Percentiles rank a stretch among this genome's conserved stretches.
These are phyloP conservation scores for Hydractinia echinata DNA, from an alignment of 30 jellyfish, hydroid and myxozoan species.

Conservation along the genomic window DNA sequence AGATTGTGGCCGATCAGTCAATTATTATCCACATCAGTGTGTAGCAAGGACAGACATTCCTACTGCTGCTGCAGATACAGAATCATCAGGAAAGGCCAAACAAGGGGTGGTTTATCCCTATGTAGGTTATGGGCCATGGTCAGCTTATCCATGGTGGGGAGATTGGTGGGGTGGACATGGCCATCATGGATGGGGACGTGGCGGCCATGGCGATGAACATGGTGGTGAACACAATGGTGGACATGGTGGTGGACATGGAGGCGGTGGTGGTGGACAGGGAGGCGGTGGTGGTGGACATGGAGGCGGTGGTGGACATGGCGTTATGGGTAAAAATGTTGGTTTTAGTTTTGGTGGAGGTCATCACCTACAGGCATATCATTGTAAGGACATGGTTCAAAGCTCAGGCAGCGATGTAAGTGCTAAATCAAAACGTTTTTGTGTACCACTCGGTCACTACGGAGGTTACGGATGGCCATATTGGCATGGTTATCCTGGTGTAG, in stretches of 20 bases:
- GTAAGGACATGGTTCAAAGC: conserved; percentile 69
- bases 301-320: conserved; percentile 43
- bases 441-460: conserved; percentile 95
- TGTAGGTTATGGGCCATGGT: conserved; percentile 99
- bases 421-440: conserved; percentile 80
- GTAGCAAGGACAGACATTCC: conserved; percentile 38
- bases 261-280: conserved; percentile 47
- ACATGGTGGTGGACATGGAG: conserved; percentile 34
- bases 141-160: conserved; percentile 99
- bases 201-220: conserved; percentile 30
- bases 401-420: conserved; percentile 7
- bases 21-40: conserved; percentile 26
- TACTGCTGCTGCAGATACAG: conserved; percentile 36
- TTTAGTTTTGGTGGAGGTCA: conserved; percentile 25
- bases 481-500: conserved; percentile 99
- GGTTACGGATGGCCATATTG: conserved; percentile 97
- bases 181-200: conserved; percentile 96
- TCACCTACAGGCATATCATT: conserved; percentile 55
- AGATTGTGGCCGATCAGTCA: conserved; percentile 33
- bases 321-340: conserved; percentile 48
- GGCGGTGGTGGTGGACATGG: conserved; percentile 48
- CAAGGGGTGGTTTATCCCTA: conserved; percentile 94
- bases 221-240: conserved; percentile 43
- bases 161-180: conserved; percentile 99
- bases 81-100: conserved; percentile 47